phyloP scores from a whole-genome alignment of 1,140 invertebrate species.

The Nylanderia fulva region DNA sequence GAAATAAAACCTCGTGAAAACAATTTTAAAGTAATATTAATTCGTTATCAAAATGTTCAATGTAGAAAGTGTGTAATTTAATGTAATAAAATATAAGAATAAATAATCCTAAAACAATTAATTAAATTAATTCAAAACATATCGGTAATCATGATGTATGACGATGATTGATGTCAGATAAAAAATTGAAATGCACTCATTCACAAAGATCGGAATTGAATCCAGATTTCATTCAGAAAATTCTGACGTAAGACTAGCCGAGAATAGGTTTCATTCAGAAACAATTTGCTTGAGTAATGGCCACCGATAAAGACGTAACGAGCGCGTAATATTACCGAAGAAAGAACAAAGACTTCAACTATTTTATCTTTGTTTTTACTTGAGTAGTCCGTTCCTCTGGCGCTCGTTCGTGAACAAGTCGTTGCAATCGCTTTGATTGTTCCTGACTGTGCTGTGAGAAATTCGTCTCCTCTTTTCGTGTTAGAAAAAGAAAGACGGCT shows the following conservation, averaged over 20 bases:
- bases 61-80: not conserved
- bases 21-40: not conserved
- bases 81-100: not conserved
- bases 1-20: not conserved
- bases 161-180: not conserved
- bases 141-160: not conserved
- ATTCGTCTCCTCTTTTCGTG: conserved; percentile 50
- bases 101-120: not conserved
- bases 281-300: conserved; percentile 41
- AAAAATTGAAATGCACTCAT: not conserved
- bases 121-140: not conserved
- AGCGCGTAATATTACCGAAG: not conserved
- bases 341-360: conserved; percentile 34
- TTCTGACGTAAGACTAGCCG: conserved; percentile 15
- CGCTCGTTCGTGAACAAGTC: not conserved
- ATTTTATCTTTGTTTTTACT: conserved; percentile 24
- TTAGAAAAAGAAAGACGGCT: not conserved
- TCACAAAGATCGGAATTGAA: not conserved
- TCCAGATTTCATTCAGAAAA: conserved; percentile 40
- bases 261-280: conserved; percentile 36
- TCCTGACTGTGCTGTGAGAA: conserved; percentile 44
- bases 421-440: conserved; percentile 29
- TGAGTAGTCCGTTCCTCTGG: not conserved
- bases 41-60: not conserved
- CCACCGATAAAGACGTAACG: conserved; percentile 20